Evolutionary conservation across 92 coral and sea anemone genomes (phyloP), one percentile per base, ranked within the genome.

Genomic region (Porites lobata): DNA sequence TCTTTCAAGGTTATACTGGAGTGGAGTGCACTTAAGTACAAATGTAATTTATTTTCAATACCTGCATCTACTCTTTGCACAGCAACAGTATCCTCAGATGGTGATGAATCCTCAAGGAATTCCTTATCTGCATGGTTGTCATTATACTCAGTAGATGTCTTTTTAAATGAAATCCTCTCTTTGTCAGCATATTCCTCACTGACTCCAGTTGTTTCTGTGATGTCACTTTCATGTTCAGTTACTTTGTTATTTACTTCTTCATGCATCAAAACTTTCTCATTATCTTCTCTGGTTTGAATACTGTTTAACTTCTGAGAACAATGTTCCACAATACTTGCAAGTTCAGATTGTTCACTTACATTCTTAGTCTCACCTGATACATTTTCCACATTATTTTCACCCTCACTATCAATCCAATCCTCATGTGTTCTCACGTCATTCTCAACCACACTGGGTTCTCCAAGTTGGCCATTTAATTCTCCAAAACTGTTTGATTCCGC

Each of bases 51-150:
- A 20, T 8, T 15, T 3, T 69, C 9, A n/a, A 17, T 22, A 84
- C 87, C 87, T 84, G 87, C 80, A 61, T 84, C 87, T 50, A 84
- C 80, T 50, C 62, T 75, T 66, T 84, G 87, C 72, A 75, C 11
- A 74, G 63, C 80, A 84, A 47, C 17, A 50, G 50, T n/a, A 17
- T 75, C 80, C 10, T 20, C 73, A 1, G 21, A 18, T 9, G 51
- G 21, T 2, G 22, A 12, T 6, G 17, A 65, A 13, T 15, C 76
- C 54, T 8, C 4, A 52, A 10, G 52, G 19, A 69, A 56, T 38
- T 76, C 62, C 18, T 83, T 7, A 12, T 29, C 32, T 17, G 19
- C 70, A 61, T 59, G 67, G 24, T 52, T n/a, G 15, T 69, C 77
- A 11, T 22, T 21, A 32, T 11, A 53, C 20, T 82, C 86, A 32